Base-by-base conservation (phyloP, 2,888 invertebrate species). In the Stenodera caucasica region DNA sequence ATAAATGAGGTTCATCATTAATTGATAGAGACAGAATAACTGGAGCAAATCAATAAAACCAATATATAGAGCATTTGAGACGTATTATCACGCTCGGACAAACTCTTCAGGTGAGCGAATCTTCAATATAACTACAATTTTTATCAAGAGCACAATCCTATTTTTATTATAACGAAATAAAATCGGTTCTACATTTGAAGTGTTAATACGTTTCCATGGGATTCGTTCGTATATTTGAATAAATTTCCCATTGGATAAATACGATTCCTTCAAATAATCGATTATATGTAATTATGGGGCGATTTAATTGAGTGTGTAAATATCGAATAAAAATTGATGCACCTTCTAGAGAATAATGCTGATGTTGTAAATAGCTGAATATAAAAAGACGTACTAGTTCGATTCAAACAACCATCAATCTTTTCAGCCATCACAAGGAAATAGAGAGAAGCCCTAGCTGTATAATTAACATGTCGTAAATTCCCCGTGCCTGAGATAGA, bases 391-490 rank as follows among this genome's bases (percentile, higher is more conserved):
- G 45, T 51, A 55, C 32, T 51, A 45, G 62, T 59, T 62, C 55
- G 60, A 66, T 61, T 64, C 66, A 64, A 66, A 60, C 55, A 61
- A 56, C 60, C 64, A 66, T 66, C 64, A 66, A 66, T 66, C 66
- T 66, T 66, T 32, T 57, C 58, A 54, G 58, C 57, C 58, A 55
- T 58, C 62, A 51, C 45, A 45, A 45, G 45, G 45, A 45, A 45
- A 45, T 21, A 51, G 63, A 56, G 57, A 60, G 63, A 64, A 63
- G 59, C 45, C 56, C 60, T 55, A 57, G 60, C 64, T 60, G 59
- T 66, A 66, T 66, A 66, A 66, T 66, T 66, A 66, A 66, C 66
- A 66, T 66, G 62, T 66, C 66, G 66, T 66, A 66, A 66, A 66
- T 66, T 66, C n/a, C 57, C 49, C 62, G 49, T 29, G 49, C 55